Evolutionary conservation across 2,888 invertebrate genomes (phyloP).

Genomic region (Mycalesis mineus): DNA sequence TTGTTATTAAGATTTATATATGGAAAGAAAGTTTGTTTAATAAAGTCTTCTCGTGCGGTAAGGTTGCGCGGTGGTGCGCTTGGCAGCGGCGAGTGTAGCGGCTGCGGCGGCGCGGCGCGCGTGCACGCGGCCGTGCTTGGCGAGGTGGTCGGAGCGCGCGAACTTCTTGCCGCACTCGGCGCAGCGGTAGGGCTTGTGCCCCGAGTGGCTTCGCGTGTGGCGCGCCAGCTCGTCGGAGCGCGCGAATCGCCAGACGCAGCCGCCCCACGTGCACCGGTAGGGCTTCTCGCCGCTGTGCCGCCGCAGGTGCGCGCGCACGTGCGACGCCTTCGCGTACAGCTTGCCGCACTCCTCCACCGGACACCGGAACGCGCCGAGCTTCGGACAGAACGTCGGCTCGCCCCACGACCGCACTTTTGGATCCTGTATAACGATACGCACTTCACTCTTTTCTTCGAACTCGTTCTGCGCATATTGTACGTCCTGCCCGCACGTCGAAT

Average conservation of each 20-base stretch:
- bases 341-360: slow-evolving; percentile 83
- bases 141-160: slow-evolving; percentile 94
- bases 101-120: slow-evolving; percentile 77
- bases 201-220: slow-evolving; percentile 96
- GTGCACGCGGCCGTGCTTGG: slow-evolving; percentile 93
- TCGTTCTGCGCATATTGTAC: slow-evolving; percentile 42
- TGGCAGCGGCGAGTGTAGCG: slow-evolving; percentile 40
- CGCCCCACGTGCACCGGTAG: slow-evolving; percentile 82
- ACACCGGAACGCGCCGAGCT: slow-evolving; percentile 95
- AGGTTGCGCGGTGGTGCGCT: slow-evolving; percentile 34
- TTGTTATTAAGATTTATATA: not conserved
- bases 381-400: slow-evolving; percentile 61
- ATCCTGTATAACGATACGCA: slow-evolving; percentile 33
- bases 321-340: slow-evolving; percentile 93
- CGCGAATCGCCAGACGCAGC: slow-evolving; percentile 7
- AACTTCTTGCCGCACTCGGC: slow-evolving; percentile 92
- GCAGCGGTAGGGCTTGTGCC: slow-evolving; percentile 95
- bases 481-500: slow-evolving; percentile 47
- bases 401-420: slow-evolving; percentile 55
- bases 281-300: slow-evolving; percentile 91
- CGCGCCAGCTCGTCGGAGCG: slow-evolving; percentile 88
- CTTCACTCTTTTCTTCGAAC: slow-evolving; percentile 32
- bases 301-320: slow-evolving; percentile 91
- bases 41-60: slow-evolving; percentile 48
- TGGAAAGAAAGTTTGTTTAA: slow-evolving; percentile 36